These are phyloP conservation scores for Elanoides forficatus DNA, from an alignment of 2,113 vertebrate species.

Conservation along the genomic window DNA sequence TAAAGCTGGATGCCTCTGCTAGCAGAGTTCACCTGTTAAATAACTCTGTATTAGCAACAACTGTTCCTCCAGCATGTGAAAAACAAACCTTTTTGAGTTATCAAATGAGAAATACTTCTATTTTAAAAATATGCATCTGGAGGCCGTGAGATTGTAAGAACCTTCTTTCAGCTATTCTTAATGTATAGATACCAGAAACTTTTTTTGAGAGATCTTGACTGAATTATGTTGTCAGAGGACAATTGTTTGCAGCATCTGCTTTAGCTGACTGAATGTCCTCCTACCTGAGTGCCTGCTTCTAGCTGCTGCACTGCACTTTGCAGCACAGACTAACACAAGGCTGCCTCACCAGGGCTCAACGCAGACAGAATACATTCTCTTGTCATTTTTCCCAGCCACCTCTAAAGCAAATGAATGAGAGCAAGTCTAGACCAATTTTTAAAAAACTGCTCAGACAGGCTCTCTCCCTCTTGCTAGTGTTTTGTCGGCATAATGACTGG, in stretches of 20 bases:
- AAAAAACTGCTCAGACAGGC: background rate
- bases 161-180: background rate
- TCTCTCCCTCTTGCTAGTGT: background rate
- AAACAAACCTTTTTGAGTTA: background rate
- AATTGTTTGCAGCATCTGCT: background rate
- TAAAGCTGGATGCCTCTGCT: background rate
- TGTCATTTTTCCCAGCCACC: background rate
- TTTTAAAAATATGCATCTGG: background rate
- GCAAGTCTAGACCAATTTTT: slow-evolving; percentile 3
- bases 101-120: background rate
- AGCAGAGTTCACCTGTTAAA: background rate
- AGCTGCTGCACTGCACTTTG: background rate
- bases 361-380: background rate
- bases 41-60: background rate
- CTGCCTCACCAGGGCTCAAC: background rate
- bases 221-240: background rate
- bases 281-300: background rate
- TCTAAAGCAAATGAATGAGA: background rate
- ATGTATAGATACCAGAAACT: background rate
- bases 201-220: background rate
- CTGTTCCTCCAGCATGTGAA: background rate
- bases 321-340: background rate
- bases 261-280: background rate
- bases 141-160: background rate
- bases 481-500: background rate